Evolutionary conservation across 2,797 vertebrate genomes (phyloP), one percentile per base, ranked within the genome.

Genomic region (Sus cebifrons): DNA sequence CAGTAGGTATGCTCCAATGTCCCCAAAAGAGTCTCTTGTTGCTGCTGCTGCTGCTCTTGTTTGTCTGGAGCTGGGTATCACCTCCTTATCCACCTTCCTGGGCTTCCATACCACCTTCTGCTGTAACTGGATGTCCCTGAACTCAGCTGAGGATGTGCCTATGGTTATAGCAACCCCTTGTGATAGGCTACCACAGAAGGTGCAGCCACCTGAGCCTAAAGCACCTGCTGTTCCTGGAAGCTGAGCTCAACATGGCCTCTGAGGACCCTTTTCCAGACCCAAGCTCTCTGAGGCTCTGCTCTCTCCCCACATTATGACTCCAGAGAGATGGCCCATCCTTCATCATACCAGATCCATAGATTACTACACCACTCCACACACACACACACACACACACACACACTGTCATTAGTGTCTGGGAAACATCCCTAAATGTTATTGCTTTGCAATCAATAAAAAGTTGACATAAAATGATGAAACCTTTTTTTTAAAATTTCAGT

Each of bases 11-110:
- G 23, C 70, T 20, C 49, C n/a, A n/a, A 25, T 74, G 32, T 49
- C 32, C 60, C 40, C 9, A 17, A 12, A 44, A 54, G 73, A 44
- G 2, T 40, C 10, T n/a, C 18, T 21, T 20, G 32, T 25, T 78
- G 25, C 40, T 20, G 6, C 21, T 75, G 60, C 13, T 10, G 78
- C 21, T 75, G 67, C 40, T 60, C 4, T 3, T 14, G 32, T 32
- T 14, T 14, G 32, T 32, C 14, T 44, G 18, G 20, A 23, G 10
- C 58, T 29, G 23, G 32, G 3, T 36, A 14, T 73, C 17, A 4
- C 17, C 56, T 25, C 49, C 2, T 27, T 0, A 0, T 44, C 58
- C 13, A 58, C 44, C 0, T 56, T 27, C 36, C 27, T 27, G 2
- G 44, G 14, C 12, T 67, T 73, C 36, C 17, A 23, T 29, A 6